Evolutionary conservation across 2,113 vertebrate species (phyloP), one percentile per base, ranked within the genome.

Genomic region (Amphiprion ocellaris): DNA sequence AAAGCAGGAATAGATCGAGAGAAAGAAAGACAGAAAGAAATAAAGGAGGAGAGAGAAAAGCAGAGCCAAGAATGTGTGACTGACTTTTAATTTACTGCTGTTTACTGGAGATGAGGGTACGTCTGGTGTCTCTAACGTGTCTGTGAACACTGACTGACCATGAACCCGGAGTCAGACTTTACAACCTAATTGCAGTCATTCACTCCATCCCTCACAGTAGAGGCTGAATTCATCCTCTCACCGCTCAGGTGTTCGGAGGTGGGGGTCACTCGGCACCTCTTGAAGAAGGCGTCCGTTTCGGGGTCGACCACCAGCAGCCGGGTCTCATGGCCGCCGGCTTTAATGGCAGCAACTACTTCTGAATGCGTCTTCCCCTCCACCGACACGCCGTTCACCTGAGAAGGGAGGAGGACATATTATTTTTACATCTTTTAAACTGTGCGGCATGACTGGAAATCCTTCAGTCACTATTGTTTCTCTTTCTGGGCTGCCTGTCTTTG

Each of bases 301-400:
- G 81, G 84, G n/a, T 99, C 97, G 62, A 99, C 97, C 87, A 99
- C 97, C 81, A 99, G 95, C 89, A 99, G 94, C 53, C 90, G 89
- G 49, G 95, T 90, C 87, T 96, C 95, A 0, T 93, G 93, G 0
- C 97, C 96, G 0, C 97, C 94, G 0, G 94, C 92, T 90, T 96
- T 98, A 86, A 99, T 99, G 86, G 94, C 92, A 0, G 93, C 88
- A 70, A 99, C 98, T 28, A 99, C 97, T 0, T 98, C 96, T 0
- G 94, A 92, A 0, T 99, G 98, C 11, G 95, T 96, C 87, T 96
- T 98, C 75, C 96, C 97, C 58, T 97, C 96, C 93, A 99, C 87
- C 1, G 90, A 90, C 24, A 94, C 59, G 0, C 95, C 95, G 0
- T 98, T 98, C 90, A 99, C 98, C 98, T 99, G 94, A 14, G 55